A percentile compares a stretch with the other conserved stretches of the same genome.
phyloP scores from a whole-genome alignment of 2,888 invertebrate species.

The Balanococcus diminutus region DNA sequence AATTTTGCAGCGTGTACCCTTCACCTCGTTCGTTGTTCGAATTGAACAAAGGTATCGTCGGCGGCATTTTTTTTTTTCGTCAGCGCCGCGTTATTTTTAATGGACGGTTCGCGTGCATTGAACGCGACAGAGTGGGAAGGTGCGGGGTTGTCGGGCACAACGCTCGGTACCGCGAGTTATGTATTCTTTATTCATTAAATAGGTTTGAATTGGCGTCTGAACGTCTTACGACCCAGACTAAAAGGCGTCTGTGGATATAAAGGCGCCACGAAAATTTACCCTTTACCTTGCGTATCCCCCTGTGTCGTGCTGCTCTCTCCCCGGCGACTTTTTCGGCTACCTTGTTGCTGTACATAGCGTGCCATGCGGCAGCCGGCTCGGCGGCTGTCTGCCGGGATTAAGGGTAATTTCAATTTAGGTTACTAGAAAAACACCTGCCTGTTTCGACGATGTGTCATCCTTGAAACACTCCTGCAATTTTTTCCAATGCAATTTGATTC shows the following conservation, averaged over 20 bases:
- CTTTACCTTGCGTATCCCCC: not conserved
- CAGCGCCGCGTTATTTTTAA: not conserved
- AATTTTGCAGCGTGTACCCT: not conserved
- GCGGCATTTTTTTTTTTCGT: constrained; percentile 19
- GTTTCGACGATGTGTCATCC: not conserved
- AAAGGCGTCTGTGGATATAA: constrained; percentile 22
- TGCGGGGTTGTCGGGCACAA: not conserved
- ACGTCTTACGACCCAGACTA: constrained; percentile 49
- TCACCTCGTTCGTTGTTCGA: too few relatives aligned
- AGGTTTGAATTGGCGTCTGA: constrained; percentile 43
- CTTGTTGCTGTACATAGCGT: not conserved
- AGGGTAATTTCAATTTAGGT: not conserved
- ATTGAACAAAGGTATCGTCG: not conserved
- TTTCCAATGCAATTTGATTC: not conserved
- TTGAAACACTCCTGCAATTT: not conserved
- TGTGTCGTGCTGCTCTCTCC: not conserved
- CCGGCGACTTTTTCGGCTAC: not conserved
- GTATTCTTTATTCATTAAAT: constrained; percentile 31
- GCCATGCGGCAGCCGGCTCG: not conserved
- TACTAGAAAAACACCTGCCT: not conserved
- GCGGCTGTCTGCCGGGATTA: not conserved
- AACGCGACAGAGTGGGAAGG: not conserved
- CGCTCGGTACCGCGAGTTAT: constrained; percentile 16
- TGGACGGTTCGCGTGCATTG: constrained; percentile 41
- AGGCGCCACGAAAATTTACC: constrained; percentile 42